A percentile compares a stretch with the other conserved stretches of the same genome.
phyloP scores from a whole-genome alignment of 2,797 vertebrate genomes.

The Silurus aristotelis region DNA sequence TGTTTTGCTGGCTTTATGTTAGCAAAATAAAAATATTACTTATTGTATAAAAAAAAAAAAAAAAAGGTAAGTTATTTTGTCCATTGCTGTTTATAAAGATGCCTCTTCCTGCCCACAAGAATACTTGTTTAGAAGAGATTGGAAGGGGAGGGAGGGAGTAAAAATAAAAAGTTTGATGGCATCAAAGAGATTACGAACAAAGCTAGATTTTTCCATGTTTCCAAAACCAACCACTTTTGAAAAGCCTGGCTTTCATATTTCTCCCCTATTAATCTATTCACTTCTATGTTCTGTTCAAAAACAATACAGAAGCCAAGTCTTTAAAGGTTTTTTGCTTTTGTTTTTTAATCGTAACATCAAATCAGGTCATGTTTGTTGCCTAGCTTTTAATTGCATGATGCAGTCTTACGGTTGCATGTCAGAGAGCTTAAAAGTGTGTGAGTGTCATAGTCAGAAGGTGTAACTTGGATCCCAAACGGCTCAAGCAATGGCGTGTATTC shows the following conservation, averaged over 20 bases:
- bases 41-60: too few species aligned
- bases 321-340: slow-evolving; percentile 50
- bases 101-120: slow-evolving; percentile 12
- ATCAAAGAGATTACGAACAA: slow-evolving; percentile 59
- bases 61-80: neutral
- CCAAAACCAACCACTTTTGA: slow-evolving; percentile 51
- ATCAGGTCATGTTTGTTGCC: slow-evolving; percentile 53
- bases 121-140: slow-evolving; percentile 35
- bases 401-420: slow-evolving; percentile 9
- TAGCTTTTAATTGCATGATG: slow-evolving; percentile 47
- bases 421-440: slow-evolving; percentile 16
- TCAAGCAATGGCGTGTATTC: neutral
- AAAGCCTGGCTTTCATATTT: slow-evolving; percentile 57
- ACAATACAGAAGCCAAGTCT: slow-evolving; percentile 54
- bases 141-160: neutral
- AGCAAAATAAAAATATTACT: too few species aligned
- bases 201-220: slow-evolving; percentile 51
- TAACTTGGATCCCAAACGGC: neutral
- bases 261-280: slow-evolving; percentile 54
- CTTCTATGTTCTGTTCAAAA: slow-evolving; percentile 57
- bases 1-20: neutral
- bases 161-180: slow-evolving; percentile 46
- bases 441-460: neutral
- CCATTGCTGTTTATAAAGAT: neutral
- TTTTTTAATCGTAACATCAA: slow-evolving; percentile 53